Base-by-base conservation (phyloP, 2,113 vertebrate genomes). In the Ariopsis seemanni region DNA sequence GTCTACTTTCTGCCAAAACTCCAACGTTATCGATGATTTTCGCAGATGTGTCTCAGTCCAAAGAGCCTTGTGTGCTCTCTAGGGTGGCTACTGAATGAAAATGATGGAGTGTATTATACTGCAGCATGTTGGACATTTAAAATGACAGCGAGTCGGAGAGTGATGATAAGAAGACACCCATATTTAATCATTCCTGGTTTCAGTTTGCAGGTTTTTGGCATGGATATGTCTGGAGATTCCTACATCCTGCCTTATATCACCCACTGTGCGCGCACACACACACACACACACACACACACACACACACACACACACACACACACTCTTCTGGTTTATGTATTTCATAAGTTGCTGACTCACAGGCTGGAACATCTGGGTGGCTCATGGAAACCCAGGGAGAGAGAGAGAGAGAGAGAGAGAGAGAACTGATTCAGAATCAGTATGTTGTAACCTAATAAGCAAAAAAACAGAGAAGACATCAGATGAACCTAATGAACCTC, bases 221-320 rank as follows among this genome's bases (percentile, higher is more conserved):
- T 83, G 62, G 27, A 82, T 8, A 30, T 22, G 20, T n/a, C 30
- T 63, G 34, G 52, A 79, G n/a, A 81, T 55, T 27, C 25, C 25
- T 34, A 52, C 83, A 74, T 88, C 83, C 87, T 82, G 87, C 71
- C 65, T 88, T 85, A 88, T 88, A 85, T 88, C 87, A 88, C 75
- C 1, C 48, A 55, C 48, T 5, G 7, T 12, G 15, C 69, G 18
- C 30, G 42, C 69, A 20, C 69, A 42, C 71, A 48, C 71, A 22
- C 71, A 74, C 34, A 74, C 34, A 72, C 30, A 30, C n/a, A 69
- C n/a, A 30, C 65, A 69, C 65, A 69, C 65, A 69, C 30, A 72
- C 30, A 72, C 55, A 75, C 77, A 48, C 57, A 82, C 80, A 82
- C 80, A 82, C 79, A 82, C n/a, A 81, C 79, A 62, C 79, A 82